phyloP scores from a whole-genome alignment of 2,797 vertebrate species.

The Platalea minor region DNA sequence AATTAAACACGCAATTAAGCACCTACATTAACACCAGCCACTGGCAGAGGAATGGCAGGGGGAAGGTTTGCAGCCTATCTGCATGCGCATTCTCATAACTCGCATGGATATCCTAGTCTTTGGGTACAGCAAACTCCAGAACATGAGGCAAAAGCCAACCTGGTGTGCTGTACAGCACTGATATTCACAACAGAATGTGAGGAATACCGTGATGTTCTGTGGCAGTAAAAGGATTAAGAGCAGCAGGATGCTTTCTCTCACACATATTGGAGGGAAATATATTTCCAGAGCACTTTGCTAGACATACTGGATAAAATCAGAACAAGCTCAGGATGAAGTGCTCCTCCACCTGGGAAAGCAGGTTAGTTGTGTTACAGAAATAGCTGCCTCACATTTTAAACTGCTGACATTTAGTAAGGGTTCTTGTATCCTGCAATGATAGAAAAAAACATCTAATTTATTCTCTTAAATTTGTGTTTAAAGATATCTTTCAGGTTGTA shows the following conservation, averaged over 20 bases:
- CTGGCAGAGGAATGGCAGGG: not conserved
- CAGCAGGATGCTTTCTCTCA: not conserved
- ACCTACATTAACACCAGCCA: not conserved
- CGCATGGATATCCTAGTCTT: not conserved
- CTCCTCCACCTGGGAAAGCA: not conserved
- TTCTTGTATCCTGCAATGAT: not conserved
- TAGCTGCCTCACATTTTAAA: not conserved
- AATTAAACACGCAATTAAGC: not conserved
- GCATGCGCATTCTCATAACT: not conserved
- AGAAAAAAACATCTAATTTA: not conserved
- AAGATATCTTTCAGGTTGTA: not conserved
- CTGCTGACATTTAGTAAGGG: not conserved
- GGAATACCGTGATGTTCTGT: rapidly evolving
- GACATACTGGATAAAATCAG: not conserved
- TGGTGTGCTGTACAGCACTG: not conserved
- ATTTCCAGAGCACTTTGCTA: not conserved
- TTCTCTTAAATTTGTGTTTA: not conserved
- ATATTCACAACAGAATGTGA: not conserved
- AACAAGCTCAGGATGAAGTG: not conserved
- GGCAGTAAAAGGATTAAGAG: not conserved
- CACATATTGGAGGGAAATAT: not conserved
- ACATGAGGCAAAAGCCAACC: rapidly evolving
- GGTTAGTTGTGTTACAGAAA: not conserved
- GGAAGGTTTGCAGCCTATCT: not conserved
- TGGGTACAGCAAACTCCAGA: not conserved